phyloP scores from a whole-genome alignment of 1,140 invertebrate genomes.

The Zophobas morio region DNA sequence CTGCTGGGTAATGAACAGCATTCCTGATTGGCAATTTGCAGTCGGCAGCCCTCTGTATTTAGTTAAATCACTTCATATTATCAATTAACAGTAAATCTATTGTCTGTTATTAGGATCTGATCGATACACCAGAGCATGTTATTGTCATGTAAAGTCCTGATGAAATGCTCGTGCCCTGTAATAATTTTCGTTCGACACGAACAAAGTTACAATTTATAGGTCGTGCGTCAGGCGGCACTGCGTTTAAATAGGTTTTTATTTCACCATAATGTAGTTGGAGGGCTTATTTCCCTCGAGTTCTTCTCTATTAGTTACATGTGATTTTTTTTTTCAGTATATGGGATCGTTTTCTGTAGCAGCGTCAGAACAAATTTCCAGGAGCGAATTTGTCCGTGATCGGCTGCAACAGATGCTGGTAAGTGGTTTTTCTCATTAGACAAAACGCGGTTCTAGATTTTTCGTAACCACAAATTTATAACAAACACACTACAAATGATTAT shows the following conservation, averaged over 20 bases:
- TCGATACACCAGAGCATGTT: constrained; percentile 3
- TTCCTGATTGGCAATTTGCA: constrained; percentile 10
- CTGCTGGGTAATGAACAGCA: constrained; percentile 1
- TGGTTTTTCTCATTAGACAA: constrained; percentile 54
- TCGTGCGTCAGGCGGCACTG: not conserved
- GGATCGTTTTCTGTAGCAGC: constrained; percentile 81
- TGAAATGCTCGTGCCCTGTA: constrained; percentile 13
- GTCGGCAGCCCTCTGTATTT: constrained; percentile 4
- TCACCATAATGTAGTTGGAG: constrained; percentile 13
- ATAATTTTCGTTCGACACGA: constrained; percentile 19
- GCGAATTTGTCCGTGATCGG: constrained; percentile 74
- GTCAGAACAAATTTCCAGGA: constrained; percentile 75
- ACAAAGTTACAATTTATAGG: constrained; percentile 28
- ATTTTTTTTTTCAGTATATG: constrained; percentile 77
- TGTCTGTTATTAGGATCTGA: constrained; percentile 28
- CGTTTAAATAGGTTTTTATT: constrained; percentile 16
- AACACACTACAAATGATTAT: not conserved
- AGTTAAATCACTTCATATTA: constrained; percentile 32
- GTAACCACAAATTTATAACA: constrained; percentile 9
- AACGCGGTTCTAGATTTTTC: not conserved
- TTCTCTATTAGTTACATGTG: constrained; percentile 26
- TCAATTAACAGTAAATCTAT: constrained; percentile 35
- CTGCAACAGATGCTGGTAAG: constrained; percentile 77
- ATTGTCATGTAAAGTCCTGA: constrained; percentile 15
- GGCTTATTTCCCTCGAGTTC: constrained; percentile 19